Percentiles rank a stretch among this genome's conserved stretches.
Evolutionary conservation across 2,113 vertebrate genomes (phyloP).

Genomic region (Lycaon pictus): DNA sequence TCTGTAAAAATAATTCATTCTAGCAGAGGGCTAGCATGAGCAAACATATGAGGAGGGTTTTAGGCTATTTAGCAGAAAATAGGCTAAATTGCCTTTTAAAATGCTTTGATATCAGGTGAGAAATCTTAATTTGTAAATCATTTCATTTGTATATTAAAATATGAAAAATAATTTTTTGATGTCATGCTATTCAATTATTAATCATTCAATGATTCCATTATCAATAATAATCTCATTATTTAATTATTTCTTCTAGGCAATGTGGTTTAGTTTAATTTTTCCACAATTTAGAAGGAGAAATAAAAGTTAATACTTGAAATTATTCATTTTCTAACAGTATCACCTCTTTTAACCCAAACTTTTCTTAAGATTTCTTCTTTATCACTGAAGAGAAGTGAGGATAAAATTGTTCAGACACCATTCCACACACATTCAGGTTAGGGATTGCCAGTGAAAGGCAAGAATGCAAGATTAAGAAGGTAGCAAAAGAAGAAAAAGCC

Average conservation of each 20-base stretch:
- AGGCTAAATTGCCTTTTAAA: not conserved
- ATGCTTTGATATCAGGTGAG: not conserved
- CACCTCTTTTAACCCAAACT: not conserved
- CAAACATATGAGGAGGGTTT: not conserved
- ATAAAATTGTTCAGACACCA: no score
- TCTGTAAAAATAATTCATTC: not conserved
- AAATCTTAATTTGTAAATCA: not conserved
- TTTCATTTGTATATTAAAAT: not conserved
- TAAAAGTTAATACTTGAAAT: not conserved
- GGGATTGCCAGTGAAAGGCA: not conserved
- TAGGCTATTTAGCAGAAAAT: not conserved
- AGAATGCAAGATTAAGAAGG: not conserved
- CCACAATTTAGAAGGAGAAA: not conserved
- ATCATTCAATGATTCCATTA: not conserved
- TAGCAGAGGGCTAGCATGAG: not conserved
- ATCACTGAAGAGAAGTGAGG: not conserved
- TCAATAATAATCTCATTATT: not conserved
- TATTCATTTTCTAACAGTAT: not conserved
- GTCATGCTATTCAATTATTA: not conserved
- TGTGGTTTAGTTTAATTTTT: not conserved
- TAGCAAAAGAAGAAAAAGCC: not conserved
- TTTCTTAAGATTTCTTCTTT: not conserved
- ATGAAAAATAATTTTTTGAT: not conserved
- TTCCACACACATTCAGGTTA: not conserved
- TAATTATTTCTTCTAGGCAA: not conserved